Conservation (phyloP, 2,113 vertebrate genomes). For the Acanthisitta chloris region DNA sequence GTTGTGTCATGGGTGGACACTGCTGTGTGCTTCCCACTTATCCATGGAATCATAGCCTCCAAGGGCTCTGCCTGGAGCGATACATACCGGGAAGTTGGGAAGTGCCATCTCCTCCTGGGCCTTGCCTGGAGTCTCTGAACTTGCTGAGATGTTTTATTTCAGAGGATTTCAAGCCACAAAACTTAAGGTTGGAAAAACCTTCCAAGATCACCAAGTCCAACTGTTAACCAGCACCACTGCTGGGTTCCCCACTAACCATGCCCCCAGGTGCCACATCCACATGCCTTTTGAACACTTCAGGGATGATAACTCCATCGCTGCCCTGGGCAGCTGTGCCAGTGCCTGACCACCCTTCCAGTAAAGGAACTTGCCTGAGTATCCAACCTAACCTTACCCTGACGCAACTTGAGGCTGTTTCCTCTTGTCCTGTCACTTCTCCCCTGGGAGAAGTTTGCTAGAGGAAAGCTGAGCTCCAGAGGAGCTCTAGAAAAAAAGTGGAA, state of each 20-base stretch:
- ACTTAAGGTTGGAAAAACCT: background rate
- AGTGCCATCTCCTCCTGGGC: background rate
- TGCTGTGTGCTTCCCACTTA: fast-evolving
- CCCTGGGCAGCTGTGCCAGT: background rate
- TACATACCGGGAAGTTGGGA: fast-evolving
- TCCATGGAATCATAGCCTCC: background rate
- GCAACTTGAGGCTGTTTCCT: background rate
- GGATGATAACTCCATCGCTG: background rate
- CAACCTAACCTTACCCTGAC: background rate
- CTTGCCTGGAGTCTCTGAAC: background rate
- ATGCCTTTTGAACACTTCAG: background rate
- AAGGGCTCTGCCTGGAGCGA: fast-evolving
- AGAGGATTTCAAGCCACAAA: background rate
- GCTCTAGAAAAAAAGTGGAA: background rate
- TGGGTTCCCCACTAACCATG: background rate
- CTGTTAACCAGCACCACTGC: background rate
- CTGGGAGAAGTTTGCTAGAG: background rate
- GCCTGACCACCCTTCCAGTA: background rate
- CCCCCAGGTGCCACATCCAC: background rate
- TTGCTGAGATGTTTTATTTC: background rate
- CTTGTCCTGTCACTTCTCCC: background rate
- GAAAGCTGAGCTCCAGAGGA: background rate
- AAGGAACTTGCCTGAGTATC: background rate
- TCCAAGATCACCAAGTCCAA: background rate
- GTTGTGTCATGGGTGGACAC: fast-evolving